These are phyloP conservation scores for Vicugna pacos DNA, from an alignment of 2,113 vertebrate species.

Conservation along the genomic window DNA sequence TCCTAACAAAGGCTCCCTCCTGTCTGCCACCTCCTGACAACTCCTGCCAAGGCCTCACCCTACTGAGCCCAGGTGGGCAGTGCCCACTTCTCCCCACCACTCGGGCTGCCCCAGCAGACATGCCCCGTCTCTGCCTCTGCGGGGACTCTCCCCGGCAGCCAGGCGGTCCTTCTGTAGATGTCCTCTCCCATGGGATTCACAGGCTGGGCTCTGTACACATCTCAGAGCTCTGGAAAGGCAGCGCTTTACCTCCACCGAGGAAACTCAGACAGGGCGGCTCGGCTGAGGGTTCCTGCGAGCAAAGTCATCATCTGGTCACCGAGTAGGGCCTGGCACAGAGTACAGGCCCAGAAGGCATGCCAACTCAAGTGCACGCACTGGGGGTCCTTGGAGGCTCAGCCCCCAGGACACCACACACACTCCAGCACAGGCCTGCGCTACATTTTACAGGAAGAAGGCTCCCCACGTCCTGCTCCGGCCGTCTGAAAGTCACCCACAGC, in stretches of 20 bases:
- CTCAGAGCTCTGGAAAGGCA: not conserved
- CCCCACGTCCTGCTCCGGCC: accelerated
- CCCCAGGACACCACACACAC: not conserved
- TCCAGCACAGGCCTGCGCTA: not conserved
- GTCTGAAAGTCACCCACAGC: not conserved
- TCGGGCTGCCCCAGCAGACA: not conserved
- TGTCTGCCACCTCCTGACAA: not conserved
- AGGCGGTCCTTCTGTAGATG: not conserved
- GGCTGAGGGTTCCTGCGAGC: not conserved
- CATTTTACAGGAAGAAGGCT: accelerated
- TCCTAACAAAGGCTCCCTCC: not conserved
- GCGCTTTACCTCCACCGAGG: not conserved
- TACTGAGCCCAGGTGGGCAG: not conserved
- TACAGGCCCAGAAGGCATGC: not conserved
- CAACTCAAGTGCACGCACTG: not conserved
- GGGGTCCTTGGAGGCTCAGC: not conserved
- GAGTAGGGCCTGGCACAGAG: not conserved
- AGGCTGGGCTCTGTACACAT: not conserved
- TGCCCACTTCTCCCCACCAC: not conserved
- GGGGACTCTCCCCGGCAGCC: too few species aligned
- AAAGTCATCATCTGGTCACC: not conserved
- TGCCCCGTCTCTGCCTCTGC: not conserved
- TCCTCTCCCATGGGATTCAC: not conserved
- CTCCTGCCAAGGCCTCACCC: not conserved
- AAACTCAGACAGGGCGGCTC: not conserved